Conservation (phyloP, 2,113 vertebrate genomes). For the Aptenodytes patagonicus region DNA sequence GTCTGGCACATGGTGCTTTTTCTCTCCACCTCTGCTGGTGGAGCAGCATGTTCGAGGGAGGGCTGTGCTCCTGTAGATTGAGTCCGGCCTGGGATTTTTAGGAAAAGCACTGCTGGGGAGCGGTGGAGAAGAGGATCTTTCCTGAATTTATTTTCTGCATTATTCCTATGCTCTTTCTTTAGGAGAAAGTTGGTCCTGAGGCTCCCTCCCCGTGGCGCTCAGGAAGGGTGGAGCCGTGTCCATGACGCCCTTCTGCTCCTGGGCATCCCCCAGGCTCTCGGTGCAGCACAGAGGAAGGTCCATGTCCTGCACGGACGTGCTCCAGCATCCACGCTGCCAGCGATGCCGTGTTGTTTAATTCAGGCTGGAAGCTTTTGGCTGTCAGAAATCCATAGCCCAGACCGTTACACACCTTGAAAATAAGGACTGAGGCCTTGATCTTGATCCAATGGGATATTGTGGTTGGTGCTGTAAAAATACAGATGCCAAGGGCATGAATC, state of each 20-base stretch:
- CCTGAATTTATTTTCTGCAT: background rate
- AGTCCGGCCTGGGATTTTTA: background rate
- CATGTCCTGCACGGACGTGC: fast-evolving
- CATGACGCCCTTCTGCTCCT: fast-evolving
- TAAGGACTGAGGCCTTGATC: background rate
- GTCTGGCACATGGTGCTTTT: no score
- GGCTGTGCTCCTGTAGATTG: background rate
- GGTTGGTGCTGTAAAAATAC: background rate
- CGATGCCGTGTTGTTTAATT: fast-evolving
- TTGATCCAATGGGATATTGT: background rate
- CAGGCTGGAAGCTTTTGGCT: background rate
- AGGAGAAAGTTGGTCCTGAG: background rate
- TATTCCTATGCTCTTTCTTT: background rate
- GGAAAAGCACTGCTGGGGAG: background rate
- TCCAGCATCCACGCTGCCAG: background rate
- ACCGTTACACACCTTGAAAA: background rate
- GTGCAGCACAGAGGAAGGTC: background rate
- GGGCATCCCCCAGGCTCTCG: background rate
- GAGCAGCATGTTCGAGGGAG: background rate
- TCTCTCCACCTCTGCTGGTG: fast-evolving
- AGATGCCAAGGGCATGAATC: background rate
- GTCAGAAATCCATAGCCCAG: background rate
- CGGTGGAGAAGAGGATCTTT: background rate
- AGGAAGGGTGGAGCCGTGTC: background rate
- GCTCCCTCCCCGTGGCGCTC: fast-evolving